Base-by-base conservation (phyloP, 2,797 vertebrate genomes). In the Crocodylus rhombifer region DNA sequence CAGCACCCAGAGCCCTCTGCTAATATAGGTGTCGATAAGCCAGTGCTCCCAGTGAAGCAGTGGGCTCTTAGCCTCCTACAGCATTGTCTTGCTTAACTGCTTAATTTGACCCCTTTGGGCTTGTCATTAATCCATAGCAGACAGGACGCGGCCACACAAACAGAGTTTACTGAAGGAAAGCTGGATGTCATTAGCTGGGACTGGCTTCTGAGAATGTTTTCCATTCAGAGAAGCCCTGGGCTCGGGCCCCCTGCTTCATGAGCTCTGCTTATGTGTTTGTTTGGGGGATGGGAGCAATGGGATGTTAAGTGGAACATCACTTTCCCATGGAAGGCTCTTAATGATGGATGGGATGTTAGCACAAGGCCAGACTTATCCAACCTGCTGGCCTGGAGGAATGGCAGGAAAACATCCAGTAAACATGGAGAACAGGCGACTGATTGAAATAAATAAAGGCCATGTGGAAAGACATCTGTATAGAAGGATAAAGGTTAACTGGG, bases 151-250 rank as follows among this genome's bases (percentile, higher is more conserved):
- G 97, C 97, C 97, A 97, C 97, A 97, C 96, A 97, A 89, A 95
- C 91, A 94, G 96, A 95, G 83, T 97, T 95, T 93, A 95, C 82
- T 85, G 91, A 84, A 89, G 84, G 89, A 92, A 94, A 96, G 95
- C 97, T 97, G 97, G 95, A 95, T 97, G 90, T 97, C 97, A 97
- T 97, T 96, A 97, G 94, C 88, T 69, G 58, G 88, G 77, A 61
- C 90, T 91, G 96, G 91, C 94, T 95, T 84, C 90, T 94, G 89
- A 71, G 91, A 91, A 91, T 88, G 95, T 96, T 97, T 97, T 96
- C 97, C 94, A 82, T 81, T 80, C 94, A 82, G 88, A 87, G 30
- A 82, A 94, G 94, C 94, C 94, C 92, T 79, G 88, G 96, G 89
- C 94, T 96, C 84, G 87, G 86, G 71, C 82, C 79, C 86, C 82